Evolutionary conservation across 2,888 invertebrate species (phyloP).

Genomic region (Ferrisia virgata): DNA sequence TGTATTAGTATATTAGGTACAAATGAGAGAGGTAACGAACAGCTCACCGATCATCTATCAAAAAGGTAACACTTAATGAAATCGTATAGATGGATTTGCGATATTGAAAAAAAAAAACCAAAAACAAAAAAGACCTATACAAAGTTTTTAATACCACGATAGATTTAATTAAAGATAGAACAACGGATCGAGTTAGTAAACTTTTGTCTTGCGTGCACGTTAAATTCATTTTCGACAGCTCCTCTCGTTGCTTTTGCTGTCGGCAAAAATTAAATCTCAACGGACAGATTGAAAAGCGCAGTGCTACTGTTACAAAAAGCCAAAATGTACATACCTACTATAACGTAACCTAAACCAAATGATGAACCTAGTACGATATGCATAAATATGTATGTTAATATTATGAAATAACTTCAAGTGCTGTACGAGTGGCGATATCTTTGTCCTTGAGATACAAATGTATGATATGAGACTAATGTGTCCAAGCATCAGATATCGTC

Average conservation of each 20-base stretch:
- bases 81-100: background rate
- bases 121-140: background rate
- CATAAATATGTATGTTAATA: too few relatives aligned
- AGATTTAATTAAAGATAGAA: conserved; percentile 10
- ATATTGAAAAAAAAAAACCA: background rate
- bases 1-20: too few relatives aligned
- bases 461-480: too few relatives aligned
- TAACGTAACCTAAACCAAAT: too few relatives aligned
- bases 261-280: background rate
- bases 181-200: background rate
- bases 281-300: background rate
- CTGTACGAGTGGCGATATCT: too few relatives aligned
- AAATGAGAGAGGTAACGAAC: background rate
- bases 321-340: too few relatives aligned
- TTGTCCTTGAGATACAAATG: too few relatives aligned
- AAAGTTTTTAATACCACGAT: conserved; percentile 21
- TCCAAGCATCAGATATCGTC: too few relatives aligned
- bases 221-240: conserved; percentile 29
- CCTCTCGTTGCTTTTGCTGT: background rate
- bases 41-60: background rate
- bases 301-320: background rate
- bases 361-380: too few relatives aligned
- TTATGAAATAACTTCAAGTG: too few relatives aligned
- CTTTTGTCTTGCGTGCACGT: conserved; percentile 8
- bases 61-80: conserved; percentile 24